phyloP scores from a whole-genome alignment of 2,113 vertebrate species.

The Prochilodus magdalenae region DNA sequence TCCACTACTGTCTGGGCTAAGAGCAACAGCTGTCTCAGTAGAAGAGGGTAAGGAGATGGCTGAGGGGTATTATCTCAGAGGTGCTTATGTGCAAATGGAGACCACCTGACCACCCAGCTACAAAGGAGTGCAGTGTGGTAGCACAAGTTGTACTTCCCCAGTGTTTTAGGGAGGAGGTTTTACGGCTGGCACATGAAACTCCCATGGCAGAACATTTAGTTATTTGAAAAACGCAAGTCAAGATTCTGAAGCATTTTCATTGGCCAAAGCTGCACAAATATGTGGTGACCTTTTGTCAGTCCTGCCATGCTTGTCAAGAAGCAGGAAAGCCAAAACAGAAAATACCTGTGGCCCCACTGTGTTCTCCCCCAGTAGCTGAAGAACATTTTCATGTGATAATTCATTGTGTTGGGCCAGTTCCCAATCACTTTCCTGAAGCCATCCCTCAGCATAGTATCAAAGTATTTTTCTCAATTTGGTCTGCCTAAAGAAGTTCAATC shows the following conservation, averaged over 20 bases:
- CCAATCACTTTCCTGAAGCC: background rate
- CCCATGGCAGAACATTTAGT: background rate
- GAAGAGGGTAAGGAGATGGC: background rate
- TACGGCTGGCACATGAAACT: background rate
- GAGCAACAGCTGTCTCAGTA: background rate
- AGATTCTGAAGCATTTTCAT: background rate
- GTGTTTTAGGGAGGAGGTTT: background rate
- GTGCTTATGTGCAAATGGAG: background rate
- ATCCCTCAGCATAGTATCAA: background rate
- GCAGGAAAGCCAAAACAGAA: background rate
- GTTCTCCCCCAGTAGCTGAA: background rate
- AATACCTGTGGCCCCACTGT: too few species aligned
- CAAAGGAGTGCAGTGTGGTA: background rate
- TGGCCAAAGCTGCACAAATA: too few species aligned
- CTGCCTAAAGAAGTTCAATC: too few species aligned
- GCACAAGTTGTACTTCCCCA: background rate
- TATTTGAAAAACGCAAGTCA: background rate
- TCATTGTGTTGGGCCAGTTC: constrained; percentile 1
- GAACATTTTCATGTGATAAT: background rate
- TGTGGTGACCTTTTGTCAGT: background rate
- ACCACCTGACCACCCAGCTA: background rate
- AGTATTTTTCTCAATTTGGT: background rate
- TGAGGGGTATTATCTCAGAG: background rate
- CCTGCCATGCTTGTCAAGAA: background rate
- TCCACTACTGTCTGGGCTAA: background rate